Evolutionary conservation across 2,888 invertebrate genomes (phyloP).

Genomic region (Cordilura impudica): DNA sequence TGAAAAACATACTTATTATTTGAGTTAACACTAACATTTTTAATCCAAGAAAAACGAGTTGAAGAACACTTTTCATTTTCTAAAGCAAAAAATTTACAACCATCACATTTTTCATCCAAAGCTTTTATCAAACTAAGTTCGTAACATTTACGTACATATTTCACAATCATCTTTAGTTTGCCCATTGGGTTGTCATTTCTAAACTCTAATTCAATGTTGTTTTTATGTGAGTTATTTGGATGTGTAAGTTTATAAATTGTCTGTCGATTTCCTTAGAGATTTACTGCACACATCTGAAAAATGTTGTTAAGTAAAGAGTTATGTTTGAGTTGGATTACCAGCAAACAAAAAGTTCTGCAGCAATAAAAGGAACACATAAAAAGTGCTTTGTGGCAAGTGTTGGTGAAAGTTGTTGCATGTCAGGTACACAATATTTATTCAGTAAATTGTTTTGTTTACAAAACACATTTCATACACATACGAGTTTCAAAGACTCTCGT

Average conservation of each 20-base stretch:
- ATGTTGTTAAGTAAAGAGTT: conserved; percentile 51
- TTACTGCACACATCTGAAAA: background rate
- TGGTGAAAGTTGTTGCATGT: conserved; percentile 40
- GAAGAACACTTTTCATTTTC: too few species aligned
- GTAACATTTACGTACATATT: too few species aligned
- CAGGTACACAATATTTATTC: conserved; percentile 14
- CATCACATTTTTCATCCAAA: too few species aligned
- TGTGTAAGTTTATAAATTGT: background rate
- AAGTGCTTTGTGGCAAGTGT: conserved; percentile 7
- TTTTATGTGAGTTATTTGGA: background rate
- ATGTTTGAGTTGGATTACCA: conserved; percentile 51
- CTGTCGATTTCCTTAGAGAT: conserved; percentile 31
- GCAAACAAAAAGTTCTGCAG: background rate
- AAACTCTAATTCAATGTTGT: background rate
- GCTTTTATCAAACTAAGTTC: too few species aligned
- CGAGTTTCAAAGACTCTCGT: background rate
- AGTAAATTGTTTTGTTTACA: conserved; percentile 9
- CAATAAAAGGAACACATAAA: background rate
- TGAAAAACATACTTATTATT: too few species aligned
- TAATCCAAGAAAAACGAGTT: too few species aligned
- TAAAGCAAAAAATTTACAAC: too few species aligned
- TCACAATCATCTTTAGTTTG: background rate
- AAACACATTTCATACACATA: conserved; percentile 26
- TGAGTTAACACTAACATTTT: too few species aligned
- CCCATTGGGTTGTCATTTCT: background rate